phyloP scores from a whole-genome alignment of 2,113 vertebrate genomes.

The Chelonoidis abingdonii region DNA sequence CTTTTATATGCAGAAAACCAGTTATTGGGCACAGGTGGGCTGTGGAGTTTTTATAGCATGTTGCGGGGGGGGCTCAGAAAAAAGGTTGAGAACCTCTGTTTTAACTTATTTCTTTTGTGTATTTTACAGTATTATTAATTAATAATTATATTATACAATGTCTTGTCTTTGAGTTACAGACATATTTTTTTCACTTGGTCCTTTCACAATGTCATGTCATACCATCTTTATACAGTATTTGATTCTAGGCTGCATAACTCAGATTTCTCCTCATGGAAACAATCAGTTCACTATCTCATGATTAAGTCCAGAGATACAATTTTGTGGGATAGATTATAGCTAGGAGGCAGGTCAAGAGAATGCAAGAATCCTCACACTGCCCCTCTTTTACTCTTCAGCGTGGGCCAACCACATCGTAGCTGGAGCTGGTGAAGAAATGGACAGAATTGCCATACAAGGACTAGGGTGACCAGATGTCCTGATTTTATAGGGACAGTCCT shows the following conservation, averaged over 20 bases:
- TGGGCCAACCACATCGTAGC: neutral
- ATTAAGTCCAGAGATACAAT: neutral
- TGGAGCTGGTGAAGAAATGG: neutral
- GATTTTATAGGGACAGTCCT: no score
- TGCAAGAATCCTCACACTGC: neutral
- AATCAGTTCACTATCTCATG: neutral
- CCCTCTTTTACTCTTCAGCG: neutral
- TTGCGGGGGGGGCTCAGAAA: no score
- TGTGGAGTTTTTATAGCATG: no score
- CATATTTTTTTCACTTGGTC: neutral
- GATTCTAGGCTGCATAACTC: neutral
- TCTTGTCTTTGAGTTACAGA: neutral
- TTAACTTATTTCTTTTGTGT: constrained; percentile 18
- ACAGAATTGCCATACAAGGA: neutral
- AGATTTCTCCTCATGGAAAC: neutral
- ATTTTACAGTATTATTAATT: neutral
- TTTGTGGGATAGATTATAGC: neutral
- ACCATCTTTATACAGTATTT: neutral
- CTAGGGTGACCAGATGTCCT: no score
- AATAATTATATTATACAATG: neutral
- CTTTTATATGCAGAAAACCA: no score
- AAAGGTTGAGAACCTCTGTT: neutral
- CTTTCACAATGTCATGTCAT: neutral
- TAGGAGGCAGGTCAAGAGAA: neutral
- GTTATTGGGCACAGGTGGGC: no score